These are phyloP conservation scores for Scolopax mira DNA, from an alignment of 2,113 vertebrate species.

Conservation along the genomic window DNA sequence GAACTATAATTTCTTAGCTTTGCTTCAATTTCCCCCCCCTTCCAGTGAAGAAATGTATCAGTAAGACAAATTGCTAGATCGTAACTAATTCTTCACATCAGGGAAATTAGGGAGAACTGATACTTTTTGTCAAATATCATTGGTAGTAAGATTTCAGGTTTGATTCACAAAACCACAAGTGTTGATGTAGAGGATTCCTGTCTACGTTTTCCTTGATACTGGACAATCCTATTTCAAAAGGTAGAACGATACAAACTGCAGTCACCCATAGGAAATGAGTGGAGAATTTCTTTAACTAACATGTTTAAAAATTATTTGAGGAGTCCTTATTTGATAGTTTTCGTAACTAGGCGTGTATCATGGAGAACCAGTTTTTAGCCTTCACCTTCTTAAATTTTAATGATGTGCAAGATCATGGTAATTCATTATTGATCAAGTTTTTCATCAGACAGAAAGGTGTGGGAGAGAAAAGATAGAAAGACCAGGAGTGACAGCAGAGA, in stretches of 20 bases:
- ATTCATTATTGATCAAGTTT: not conserved
- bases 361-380: not conserved
- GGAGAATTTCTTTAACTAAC: not conserved
- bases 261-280: not conserved
- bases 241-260: not conserved
- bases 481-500: not conserved
- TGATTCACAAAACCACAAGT: not conserved
- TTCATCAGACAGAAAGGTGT: not conserved
- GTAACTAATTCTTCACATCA: not conserved
- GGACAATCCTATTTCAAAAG: not conserved
- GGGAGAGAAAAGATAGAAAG: not conserved
- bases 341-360: not conserved
- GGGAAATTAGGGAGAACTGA: not conserved
- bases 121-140: fast-evolving
- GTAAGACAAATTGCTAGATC: not conserved
- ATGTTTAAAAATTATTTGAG: not conserved
- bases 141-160: not conserved
- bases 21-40: fast-evolving
- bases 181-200: not conserved
- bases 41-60: not conserved
- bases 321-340: not conserved
- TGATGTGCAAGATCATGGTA: not conserved
- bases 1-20: not conserved
- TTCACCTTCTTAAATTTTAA: not conserved
- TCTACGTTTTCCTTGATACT: not conserved